Evolutionary conservation across 1,140 invertebrate genomes (phyloP).

Genomic region (Ectropis grisescens): DNA sequence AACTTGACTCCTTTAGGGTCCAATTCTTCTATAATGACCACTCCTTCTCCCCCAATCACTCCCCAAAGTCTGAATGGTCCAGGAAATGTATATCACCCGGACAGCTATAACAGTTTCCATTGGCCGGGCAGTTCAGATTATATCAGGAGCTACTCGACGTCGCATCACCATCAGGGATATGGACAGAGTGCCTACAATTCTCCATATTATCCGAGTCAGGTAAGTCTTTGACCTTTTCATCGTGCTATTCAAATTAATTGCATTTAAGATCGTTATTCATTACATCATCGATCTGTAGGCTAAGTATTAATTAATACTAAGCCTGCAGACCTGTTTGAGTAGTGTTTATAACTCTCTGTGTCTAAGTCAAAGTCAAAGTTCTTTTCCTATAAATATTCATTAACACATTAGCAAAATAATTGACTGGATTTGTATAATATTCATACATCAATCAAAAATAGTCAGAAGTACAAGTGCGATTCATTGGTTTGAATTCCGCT

Average conservation of each 20-base stretch:
- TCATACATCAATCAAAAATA: too few species aligned
- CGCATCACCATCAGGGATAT: constrained; percentile 71
- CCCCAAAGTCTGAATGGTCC: constrained; percentile 68
- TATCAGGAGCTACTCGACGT: constrained; percentile 57
- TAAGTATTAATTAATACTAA: neutral
- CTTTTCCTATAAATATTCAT: too few species aligned
- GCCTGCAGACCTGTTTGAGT: too few species aligned
- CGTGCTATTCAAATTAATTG: neutral
- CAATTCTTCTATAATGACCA: constrained; percentile 75
- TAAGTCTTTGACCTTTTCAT: constrained; percentile 20
- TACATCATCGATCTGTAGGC: neutral
- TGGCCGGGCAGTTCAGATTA: constrained; percentile 69
- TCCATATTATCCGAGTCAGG: constrained; percentile 68
- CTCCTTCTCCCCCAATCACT: constrained; percentile 75
- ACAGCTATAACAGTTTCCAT: constrained; percentile 71
- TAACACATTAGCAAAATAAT: too few species aligned
- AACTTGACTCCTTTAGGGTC: constrained; percentile 75
- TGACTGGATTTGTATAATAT: too few species aligned
- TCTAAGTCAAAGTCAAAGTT: too few species aligned
- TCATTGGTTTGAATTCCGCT: too few species aligned
- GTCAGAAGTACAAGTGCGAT: too few species aligned
- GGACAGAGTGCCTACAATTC: constrained; percentile 73
- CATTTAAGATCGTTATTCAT: neutral
- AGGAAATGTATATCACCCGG: constrained; percentile 66
- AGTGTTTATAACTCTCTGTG: too few species aligned